Base-by-base conservation (phyloP, 2,797 vertebrate species). In the Knipowitschia caucasica region DNA sequence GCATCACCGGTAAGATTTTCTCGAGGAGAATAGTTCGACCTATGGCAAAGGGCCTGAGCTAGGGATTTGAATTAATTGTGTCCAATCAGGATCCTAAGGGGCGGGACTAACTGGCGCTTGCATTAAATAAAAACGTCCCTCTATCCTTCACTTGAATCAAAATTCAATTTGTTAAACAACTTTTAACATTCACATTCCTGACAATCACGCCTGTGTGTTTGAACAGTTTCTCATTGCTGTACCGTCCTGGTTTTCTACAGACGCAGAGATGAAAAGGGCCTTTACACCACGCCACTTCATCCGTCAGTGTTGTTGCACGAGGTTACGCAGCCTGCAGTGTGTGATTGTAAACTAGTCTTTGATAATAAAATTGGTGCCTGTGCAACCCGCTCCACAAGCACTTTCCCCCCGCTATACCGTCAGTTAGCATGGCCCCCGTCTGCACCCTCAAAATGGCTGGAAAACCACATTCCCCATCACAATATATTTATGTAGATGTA, bases 301-400 rank as follows among this genome's bases (percentile, higher is more conserved):
- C 35, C 35, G 20, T 44, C 34, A 30, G 53, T 38, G 21, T 46
- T 59, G 45, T 34, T 65, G 29, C 0, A 9, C 49, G 31, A 56
- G 60, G 54, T 60, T 57, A 40, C 10, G 45, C 21, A 49, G 64
- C 58, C 64, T 65, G 59, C 20, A 17, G 44, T 27, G 30, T 64
- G 45, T 57, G 69, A 77, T 69, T 73, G 65, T 73, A 58, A 53
- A 76, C 72, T 75, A 29, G 52, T 63, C 69, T 86, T 69, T 83
- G 63, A 78, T 82, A 71, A 80, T 65, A 73, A 39, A 75, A 79
- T 43, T 30, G 56, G 49, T 56, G 69, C 53, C 62, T 45, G 53
- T 44, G 39, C 39, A 26, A 44, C 12, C 24, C 26, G 24, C 25
- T 27, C 40, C 40, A 43, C 42, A 26, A 24, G 12, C 42, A 44